Evolutionary conservation across 2,888 invertebrate species (phyloP).

Genomic region (Lissocephala sabroskyi): DNA sequence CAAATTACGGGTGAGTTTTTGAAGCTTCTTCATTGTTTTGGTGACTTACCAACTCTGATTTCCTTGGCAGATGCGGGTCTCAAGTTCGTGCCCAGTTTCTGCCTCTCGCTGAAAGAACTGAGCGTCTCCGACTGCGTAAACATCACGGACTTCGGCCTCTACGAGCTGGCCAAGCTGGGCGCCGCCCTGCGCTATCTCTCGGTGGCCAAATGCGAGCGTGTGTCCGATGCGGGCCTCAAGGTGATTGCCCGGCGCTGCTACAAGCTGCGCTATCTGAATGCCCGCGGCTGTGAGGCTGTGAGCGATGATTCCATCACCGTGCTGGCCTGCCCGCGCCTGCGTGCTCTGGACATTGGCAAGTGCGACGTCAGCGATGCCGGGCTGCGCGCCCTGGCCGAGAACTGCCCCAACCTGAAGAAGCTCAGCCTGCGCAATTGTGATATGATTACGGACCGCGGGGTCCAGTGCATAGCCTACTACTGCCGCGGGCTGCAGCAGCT

Average conservation of each 20-base stretch:
- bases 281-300: conserved; percentile 92
- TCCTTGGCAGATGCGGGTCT: conserved; percentile 85
- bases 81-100: conserved; percentile 93
- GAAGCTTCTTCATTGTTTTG: no score
- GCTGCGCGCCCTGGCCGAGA: conserved; percentile 87
- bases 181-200: conserved; percentile 92
- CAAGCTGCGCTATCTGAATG: conserved; percentile 90
- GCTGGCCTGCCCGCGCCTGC: conserved; percentile 87
- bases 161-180: conserved; percentile 90
- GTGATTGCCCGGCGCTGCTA: conserved; percentile 90
- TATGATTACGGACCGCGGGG: conserved; percentile 89
- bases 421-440: conserved; percentile 92
- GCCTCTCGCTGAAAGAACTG: conserved; percentile 86
- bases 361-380: conserved; percentile 95
- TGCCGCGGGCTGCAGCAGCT: conserved; percentile 91
- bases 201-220: conserved; percentile 93
- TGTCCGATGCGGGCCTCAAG: conserved; percentile 91
- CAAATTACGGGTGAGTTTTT: conserved; percentile 82
- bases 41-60: neutral
- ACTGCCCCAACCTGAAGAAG: conserved; percentile 92
- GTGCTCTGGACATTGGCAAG: conserved; percentile 92
- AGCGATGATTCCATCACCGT: conserved; percentile 94
- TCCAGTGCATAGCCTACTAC: conserved; percentile 90
- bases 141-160: conserved; percentile 91
- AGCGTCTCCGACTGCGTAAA: conserved; percentile 92